phyloP scores from a whole-genome alignment of 2,797 vertebrate species.

The Sardinella longiceps region DNA sequence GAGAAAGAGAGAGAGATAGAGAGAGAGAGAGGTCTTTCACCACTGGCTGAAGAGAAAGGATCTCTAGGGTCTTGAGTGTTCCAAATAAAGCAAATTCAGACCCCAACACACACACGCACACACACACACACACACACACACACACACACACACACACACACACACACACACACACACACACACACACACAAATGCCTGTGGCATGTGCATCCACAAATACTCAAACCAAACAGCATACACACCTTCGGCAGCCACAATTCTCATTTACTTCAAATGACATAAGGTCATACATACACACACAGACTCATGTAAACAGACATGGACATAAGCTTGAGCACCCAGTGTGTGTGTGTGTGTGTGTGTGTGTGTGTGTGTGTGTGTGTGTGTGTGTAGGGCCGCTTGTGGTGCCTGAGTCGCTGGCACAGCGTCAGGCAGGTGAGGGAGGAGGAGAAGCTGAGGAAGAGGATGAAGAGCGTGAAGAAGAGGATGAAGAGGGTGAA shows the following conservation, averaged over 20 bases:
- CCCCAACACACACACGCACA: neutral
- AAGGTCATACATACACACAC: neutral
- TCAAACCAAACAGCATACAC: neutral
- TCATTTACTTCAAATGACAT: neutral
- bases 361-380: constrained; percentile 2
- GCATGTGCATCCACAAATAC: neutral
- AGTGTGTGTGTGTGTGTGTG: constrained; percentile 14
- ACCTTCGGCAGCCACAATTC: neutral
- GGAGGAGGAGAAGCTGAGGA: constrained; percentile 24
- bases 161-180: constrained; percentile 20
- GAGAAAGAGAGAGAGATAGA: neutral
- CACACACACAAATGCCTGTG: constrained; percentile 31
- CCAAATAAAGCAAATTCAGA: constrained; percentile 47
- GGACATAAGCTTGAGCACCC: constrained; percentile 28
- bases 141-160: constrained; percentile 21
- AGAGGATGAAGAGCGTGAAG: neutral
- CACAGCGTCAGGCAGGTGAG: constrained; percentile 24
- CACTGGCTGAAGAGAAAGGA: constrained; percentile 75
- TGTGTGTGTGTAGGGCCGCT: constrained; percentile 2
- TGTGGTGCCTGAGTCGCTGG: neutral
- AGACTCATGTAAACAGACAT: neutral
- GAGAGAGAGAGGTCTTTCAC: constrained; percentile 69
- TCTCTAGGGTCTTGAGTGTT: constrained; percentile 70
- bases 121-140: neutral
- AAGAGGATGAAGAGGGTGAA: neutral